A percentile compares a stretch with the other conserved stretches of the same genome.
These are phyloP conservation scores for Chitala chitala DNA, from an alignment of 2,113 vertebrate species.

Conservation along the genomic window DNA sequence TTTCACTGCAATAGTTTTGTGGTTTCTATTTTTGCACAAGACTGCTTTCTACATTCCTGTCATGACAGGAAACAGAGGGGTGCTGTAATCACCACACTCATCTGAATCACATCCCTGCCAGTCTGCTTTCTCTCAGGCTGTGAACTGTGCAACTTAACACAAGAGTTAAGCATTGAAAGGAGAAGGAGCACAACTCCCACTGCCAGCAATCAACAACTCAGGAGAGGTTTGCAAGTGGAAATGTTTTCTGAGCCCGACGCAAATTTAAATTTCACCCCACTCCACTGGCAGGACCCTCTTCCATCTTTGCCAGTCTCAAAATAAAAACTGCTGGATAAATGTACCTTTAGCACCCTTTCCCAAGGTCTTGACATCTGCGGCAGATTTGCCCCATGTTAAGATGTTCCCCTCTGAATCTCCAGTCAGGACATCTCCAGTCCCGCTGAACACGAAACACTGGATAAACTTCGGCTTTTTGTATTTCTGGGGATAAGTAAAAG, in stretches of 20 bases:
- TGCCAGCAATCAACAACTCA: neutral
- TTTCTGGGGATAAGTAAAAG: conserved; percentile 58
- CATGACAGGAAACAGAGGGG: too few relatives aligned
- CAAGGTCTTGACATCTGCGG: conserved; percentile 70
- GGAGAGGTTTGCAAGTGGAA: neutral
- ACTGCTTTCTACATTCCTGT: neutral
- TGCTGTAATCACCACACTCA: too few relatives aligned
- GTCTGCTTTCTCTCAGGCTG: neutral
- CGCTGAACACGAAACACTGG: conserved; percentile 84
- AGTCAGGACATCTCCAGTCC: conserved; percentile 77
- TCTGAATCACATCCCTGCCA: neutral
- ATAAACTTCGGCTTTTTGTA: conserved; percentile 93
- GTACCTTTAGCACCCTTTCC: conserved; percentile 85
- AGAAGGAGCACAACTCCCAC: neutral
- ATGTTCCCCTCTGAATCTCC: conserved; percentile 90
- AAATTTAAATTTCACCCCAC: too few relatives aligned
- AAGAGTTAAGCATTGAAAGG: neutral
- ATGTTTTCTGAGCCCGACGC: too few relatives aligned
- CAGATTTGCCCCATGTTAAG: conserved; percentile 80
- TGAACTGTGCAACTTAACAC: too few relatives aligned
- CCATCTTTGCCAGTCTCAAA: neutral
- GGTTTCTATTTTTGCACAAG: neutral
- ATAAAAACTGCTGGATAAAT: neutral
- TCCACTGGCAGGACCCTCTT: neutral
- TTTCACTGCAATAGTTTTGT: too few relatives aligned